These are phyloP conservation scores for Calyptommatus sinebrachiatus DNA, from an alignment of 2,113 vertebrate species.

Conservation along the genomic window DNA sequence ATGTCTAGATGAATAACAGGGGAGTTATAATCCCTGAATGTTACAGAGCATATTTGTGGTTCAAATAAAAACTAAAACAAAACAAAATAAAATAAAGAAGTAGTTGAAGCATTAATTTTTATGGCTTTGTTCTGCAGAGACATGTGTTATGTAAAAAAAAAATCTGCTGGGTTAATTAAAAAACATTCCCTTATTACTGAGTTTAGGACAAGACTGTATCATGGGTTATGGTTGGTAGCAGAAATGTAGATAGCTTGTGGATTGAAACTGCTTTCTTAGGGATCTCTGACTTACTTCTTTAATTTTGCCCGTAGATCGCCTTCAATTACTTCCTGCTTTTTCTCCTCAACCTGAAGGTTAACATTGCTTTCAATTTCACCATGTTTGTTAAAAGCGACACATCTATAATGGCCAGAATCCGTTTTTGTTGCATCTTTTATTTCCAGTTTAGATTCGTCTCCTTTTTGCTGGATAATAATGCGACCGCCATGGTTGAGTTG, in stretches of 20 bases:
- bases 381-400: conserved; percentile 85
- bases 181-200: not conserved
- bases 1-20: no score
- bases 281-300: conserved; percentile 82
- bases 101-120: no score
- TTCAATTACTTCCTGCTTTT: conserved; percentile 80
- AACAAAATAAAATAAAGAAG: no score
- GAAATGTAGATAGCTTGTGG: not conserved
- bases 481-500: conserved; percentile 94
- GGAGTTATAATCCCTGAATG: no score
- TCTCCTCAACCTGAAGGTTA: conserved; percentile 87
- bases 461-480: conserved; percentile 85
- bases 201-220: not conserved
- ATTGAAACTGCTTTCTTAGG: conserved; percentile 26
- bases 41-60: no score
- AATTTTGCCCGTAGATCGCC: conserved; percentile 90
- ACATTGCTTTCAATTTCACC: conserved; percentile 89
- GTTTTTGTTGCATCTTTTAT: conserved; percentile 88
- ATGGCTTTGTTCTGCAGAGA: not conserved
- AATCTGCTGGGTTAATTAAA: not conserved
- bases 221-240: no score
- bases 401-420: conserved; percentile 88
- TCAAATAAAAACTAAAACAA: no score
- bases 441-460: conserved; percentile 87
- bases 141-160: not conserved